phyloP scores from a whole-genome alignment of 2,888 invertebrate species.

The Chaetogeoica ovagalla region DNA sequence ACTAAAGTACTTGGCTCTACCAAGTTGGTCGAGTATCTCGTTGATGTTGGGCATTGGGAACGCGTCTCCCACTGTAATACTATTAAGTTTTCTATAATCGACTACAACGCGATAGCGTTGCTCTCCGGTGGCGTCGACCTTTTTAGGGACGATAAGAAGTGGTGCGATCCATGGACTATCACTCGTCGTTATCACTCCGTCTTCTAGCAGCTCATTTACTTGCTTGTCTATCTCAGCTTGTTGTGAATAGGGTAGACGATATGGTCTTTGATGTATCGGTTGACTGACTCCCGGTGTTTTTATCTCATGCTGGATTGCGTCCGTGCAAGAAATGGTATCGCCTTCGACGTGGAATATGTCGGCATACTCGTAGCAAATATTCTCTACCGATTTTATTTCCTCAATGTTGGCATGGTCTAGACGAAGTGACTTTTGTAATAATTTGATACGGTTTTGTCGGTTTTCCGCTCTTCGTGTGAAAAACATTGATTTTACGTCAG shows the following conservation, averaged over 20 bases:
- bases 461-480: neutral
- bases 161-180: constrained; percentile 55
- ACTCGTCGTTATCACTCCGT: neutral
- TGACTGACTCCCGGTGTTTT: neutral
- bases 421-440: neutral
- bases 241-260: neutral
- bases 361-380: neutral
- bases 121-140: constrained; percentile 57
- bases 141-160: constrained; percentile 59
- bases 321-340: no score
- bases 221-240: neutral
- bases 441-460: no score
- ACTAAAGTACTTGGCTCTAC: constrained; percentile 55
- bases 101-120: constrained; percentile 58
- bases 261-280: neutral
- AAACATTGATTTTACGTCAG: neutral
- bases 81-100: constrained; percentile 57
- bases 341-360: no score
- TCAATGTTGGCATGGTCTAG: neutral
- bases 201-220: neutral
- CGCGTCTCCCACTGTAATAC: constrained; percentile 57
- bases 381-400: neutral
- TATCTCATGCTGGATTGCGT: no score
- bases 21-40: constrained; percentile 56
- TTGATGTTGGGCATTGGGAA: constrained; percentile 57